These are phyloP conservation scores for Chaetorhynchus papuensis DNA, from an alignment of 2,113 vertebrate species.

Conservation along the genomic window DNA sequence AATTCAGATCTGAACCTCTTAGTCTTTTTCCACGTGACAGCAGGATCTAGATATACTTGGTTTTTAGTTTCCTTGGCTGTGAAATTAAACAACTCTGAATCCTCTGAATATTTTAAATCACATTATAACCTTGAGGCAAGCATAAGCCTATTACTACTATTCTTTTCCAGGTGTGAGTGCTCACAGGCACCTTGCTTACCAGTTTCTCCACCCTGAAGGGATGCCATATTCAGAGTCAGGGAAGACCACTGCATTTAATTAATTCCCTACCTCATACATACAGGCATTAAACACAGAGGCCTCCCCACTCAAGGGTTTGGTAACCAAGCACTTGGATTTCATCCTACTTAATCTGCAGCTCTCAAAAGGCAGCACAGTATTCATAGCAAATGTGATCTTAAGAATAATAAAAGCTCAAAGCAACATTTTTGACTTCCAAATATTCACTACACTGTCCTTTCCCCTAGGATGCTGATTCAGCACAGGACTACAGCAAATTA, in stretches of 20 bases:
- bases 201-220: background rate
- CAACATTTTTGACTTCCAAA: background rate
- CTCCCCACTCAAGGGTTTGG: background rate
- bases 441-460: background rate
- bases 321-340: background rate
- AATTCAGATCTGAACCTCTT: background rate
- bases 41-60: background rate
- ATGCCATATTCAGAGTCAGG: background rate
- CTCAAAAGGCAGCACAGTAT: background rate
- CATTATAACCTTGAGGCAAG: background rate
- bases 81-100: background rate
- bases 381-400: background rate
- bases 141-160: background rate
- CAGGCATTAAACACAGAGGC: background rate
- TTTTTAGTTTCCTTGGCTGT: background rate
- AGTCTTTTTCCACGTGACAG: background rate
- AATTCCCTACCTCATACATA: accelerated
- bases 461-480: background rate
- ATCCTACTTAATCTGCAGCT: background rate
- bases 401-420: background rate
- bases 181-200: background rate
- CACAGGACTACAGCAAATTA: background rate
- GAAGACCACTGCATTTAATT: background rate
- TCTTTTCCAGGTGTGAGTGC: background rate
- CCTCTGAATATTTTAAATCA: background rate